Conservation (phyloP, 2,113 vertebrate species). For the Lates calcarifer region DNA sequence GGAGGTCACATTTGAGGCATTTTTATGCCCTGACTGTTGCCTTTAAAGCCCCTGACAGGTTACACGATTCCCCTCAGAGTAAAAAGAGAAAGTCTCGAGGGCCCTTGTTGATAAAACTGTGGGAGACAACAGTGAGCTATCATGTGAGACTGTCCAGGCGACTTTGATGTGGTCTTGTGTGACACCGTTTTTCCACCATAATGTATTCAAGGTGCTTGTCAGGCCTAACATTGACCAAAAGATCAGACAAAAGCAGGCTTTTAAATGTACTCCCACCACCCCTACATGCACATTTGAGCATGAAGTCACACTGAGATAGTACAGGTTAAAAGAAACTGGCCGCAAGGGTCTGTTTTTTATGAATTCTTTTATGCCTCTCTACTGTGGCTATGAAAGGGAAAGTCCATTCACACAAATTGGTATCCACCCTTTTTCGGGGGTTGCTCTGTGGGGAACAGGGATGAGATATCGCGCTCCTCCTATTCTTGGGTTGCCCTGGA, state of each 20-base stretch:
- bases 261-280: slow-evolving; percentile 30
- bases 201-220: slow-evolving; percentile 68
- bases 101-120: slow-evolving; percentile 56
- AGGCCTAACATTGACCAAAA: slow-evolving; percentile 14
- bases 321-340: slow-evolving; percentile 39
- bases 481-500: slow-evolving; percentile 71
- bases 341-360: slow-evolving; percentile 12
- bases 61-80: slow-evolving; percentile 48
- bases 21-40: slow-evolving; percentile 49
- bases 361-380: slow-evolving; percentile 30
- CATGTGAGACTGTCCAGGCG: slow-evolving; percentile 42
- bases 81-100: slow-evolving; percentile 16
- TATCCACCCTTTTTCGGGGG: slow-evolving; percentile 36
- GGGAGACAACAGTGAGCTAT: slow-evolving; percentile 48
- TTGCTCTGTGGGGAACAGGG: slow-evolving; percentile 47
- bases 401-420: slow-evolving; percentile 28
- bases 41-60: slow-evolving; percentile 64
- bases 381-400: slow-evolving; percentile 4
- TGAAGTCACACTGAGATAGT: slow-evolving; percentile 35
- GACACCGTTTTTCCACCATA: slow-evolving; percentile 55
- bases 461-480: slow-evolving; percentile 67
- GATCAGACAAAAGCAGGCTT: slow-evolving; percentile 50
- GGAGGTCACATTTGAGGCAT: slow-evolving; percentile 52
- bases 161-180: slow-evolving; percentile 70
- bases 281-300: slow-evolving; percentile 9